Evolutionary conservation across 2,797 vertebrate species (phyloP).

Genomic region (Kryptopterus vitreolus): DNA sequence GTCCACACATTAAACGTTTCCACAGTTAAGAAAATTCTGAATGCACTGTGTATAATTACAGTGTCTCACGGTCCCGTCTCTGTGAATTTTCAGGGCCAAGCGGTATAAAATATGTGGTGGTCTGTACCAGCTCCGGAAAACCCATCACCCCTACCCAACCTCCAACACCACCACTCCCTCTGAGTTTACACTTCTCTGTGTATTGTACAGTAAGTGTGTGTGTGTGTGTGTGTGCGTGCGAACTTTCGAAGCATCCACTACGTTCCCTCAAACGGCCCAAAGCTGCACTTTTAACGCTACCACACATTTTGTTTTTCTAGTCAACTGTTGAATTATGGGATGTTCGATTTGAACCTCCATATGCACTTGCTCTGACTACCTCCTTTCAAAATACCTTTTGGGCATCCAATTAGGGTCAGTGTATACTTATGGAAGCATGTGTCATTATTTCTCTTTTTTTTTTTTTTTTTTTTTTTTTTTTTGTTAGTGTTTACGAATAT

Average conservation of each 20-base stretch:
- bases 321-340: slow-evolving; percentile 14
- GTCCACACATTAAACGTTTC: too few relatives aligned
- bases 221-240: slow-evolving; percentile 2
- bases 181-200: slow-evolving; percentile 16
- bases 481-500: neutral
- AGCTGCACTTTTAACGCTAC: slow-evolving; percentile 39
- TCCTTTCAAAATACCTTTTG: slow-evolving; percentile 7
- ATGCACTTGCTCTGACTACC: slow-evolving; percentile 45
- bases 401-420: neutral
- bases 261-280: neutral
- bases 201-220: slow-evolving; percentile 16
- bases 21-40: too few relatives aligned
- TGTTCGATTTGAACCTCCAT: slow-evolving; percentile 1
- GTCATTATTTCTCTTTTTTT: neutral
- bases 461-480: neutral
- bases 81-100: slow-evolving; percentile 30
- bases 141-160: too few relatives aligned
- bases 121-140: slow-evolving; percentile 33
- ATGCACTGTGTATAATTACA: neutral
- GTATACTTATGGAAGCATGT: neutral
- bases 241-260: slow-evolving; percentile 9
- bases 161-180: too few relatives aligned
- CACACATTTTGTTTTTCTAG: slow-evolving; percentile 8
- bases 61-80: neutral
- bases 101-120: neutral